A percentile compares a stretch with the other conserved stretches of the same genome.
phyloP scores from a whole-genome alignment of 2,888 invertebrate species.

The Drosophila stalkeri region DNA sequence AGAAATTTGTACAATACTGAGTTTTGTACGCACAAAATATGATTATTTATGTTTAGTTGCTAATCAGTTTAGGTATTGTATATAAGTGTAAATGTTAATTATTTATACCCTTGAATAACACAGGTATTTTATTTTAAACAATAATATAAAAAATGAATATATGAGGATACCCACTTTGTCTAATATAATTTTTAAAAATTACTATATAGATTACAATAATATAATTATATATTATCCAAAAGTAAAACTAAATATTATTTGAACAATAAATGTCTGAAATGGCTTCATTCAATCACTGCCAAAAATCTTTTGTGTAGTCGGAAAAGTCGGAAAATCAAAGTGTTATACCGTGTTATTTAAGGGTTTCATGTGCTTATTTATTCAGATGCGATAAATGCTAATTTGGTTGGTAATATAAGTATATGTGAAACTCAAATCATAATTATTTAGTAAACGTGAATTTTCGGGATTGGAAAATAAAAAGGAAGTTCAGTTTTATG shows the following conservation, averaged over 20 bases:
- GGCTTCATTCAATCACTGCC: constrained; percentile 11
- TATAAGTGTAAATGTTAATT: constrained; percentile 28
- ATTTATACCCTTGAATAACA: constrained; percentile 51
- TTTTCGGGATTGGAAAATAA: constrained; percentile 31
- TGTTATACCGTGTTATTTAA: constrained; percentile 44
- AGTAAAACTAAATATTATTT: background rate
- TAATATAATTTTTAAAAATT: constrained; percentile 11
- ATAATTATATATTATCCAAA: constrained; percentile 8
- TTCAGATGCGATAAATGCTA: constrained; percentile 46
- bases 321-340: constrained; percentile 28
- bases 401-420: constrained; percentile 29
- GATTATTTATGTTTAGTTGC: constrained; percentile 21
- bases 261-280: constrained; percentile 1
- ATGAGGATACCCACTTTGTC: background rate
- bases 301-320: constrained; percentile 15
- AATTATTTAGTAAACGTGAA: constrained; percentile 33
- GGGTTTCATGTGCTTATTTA: constrained; percentile 43
- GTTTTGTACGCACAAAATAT: constrained; percentile 27
- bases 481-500: constrained; percentile 22
- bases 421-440: constrained; percentile 33
- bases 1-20: constrained; percentile 24
- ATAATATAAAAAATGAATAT: background rate
- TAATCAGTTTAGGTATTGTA: constrained; percentile 24
- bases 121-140: constrained; percentile 18
- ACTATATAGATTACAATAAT: constrained; percentile 14